Base-by-base conservation (phyloP, 2,888 invertebrate genomes). In the Heterodera filipjevi region DNA sequence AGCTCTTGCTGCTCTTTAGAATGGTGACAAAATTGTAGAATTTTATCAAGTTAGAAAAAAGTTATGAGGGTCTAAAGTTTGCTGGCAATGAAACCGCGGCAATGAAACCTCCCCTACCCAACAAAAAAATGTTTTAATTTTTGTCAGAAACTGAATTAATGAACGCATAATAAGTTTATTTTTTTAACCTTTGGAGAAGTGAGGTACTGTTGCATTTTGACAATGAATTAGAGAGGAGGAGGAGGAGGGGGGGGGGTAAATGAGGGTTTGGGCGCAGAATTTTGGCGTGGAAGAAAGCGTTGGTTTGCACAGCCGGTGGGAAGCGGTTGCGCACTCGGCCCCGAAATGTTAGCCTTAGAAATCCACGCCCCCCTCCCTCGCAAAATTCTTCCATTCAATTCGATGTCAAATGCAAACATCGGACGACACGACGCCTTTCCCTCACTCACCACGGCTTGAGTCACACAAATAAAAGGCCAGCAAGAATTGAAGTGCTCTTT, bases 211-310 rank as follows among this genome's bases (percentile, higher is more conserved):
- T n/a, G 32, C 39, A 68, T 68, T 68, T 72, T 39, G 73, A 39
- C 30, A 72, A 72, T 30, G 14, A 71, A 71, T 71, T 46, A 30
- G 71, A n/a, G n/a, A n/a, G n/a, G n/a, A n/a, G n/a, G n/a, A n/a
- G n/a, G n/a, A n/a, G n/a, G n/a, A n/a, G n/a, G n/a, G n/a, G n/a
- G n/a, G n/a, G n/a, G 71, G 71, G 49, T 1, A 59, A 59, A 59
- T 59, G 59, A 27, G 27, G 59, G 59, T 10, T 39, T 39, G 39
- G 39, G 39, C 39, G 12, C 6, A 39, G 59, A 27, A 59, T 27
- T n/a, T 59, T 59, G 27, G 59, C 27, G n/a, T n/a, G 59, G 59
- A 3, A 22, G 8, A 27, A 59, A 59, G 59, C 59, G 59, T 14
- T 5, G 59, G 59, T 59, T 59, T 59, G 59, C 59, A 59, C 59